These are phyloP conservation scores for Bombus waltoni DNA, from an alignment of 1,140 invertebrate genomes.

Conservation along the genomic window DNA sequence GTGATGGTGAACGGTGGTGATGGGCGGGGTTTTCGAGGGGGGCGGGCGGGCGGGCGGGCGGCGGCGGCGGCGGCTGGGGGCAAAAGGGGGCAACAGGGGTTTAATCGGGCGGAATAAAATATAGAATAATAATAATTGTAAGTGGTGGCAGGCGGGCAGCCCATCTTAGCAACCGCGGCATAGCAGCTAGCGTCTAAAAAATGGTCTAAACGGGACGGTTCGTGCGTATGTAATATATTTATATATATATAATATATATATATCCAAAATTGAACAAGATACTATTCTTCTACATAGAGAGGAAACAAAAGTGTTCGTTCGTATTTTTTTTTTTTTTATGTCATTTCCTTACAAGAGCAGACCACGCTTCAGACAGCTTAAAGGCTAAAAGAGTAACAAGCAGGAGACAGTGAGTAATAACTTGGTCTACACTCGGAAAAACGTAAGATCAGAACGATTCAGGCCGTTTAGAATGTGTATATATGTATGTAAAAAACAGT, in stretches of 20 bases:
- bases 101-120: constrained; percentile 54
- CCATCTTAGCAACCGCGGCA: constrained; percentile 79
- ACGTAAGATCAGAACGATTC: constrained; percentile 33
- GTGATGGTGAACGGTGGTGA: constrained; percentile 25
- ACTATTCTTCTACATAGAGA: constrained; percentile 63
- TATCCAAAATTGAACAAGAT: constrained; percentile 68
- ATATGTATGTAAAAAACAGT: background rate
- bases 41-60: background rate
- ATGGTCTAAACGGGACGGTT: constrained; percentile 65
- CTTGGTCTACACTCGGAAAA: constrained; percentile 53
- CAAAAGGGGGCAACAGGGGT: constrained; percentile 28
- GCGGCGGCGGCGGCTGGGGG: constrained; percentile 5
- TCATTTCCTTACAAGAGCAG: constrained; percentile 53
- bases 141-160: constrained; percentile 79
- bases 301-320: constrained; percentile 60
- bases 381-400: constrained; percentile 60
- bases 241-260: constrained; percentile 45
- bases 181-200: constrained; percentile 80
- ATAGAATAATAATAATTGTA: constrained; percentile 74
- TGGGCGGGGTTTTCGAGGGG: background rate
- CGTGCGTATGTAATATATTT: constrained; percentile 59
- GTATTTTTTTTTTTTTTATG: constrained; percentile 21
- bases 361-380: constrained; percentile 55
- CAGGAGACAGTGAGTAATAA: constrained; percentile 57
- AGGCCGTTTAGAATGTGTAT: background rate